phyloP scores from a whole-genome alignment of 2,797 vertebrate species.

The Pseudopleuronectes americanus region DNA sequence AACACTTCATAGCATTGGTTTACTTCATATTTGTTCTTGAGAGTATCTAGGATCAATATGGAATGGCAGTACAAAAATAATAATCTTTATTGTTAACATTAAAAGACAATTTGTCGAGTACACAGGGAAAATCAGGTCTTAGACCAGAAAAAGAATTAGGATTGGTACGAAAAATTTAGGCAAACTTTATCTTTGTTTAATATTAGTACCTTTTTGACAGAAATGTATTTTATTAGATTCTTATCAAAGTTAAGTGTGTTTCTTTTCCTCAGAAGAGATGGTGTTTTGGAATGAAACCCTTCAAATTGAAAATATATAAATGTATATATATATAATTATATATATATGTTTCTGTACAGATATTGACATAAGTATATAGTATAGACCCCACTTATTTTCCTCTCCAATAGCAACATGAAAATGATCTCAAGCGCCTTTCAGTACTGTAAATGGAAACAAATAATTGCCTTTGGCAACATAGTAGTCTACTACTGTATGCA shows the following conservation, averaged over 20 bases:
- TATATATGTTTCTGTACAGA: conserved; percentile 52
- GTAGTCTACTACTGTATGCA: conserved; percentile 84
- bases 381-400: conserved; percentile 61
- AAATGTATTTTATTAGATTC: conserved; percentile 69
- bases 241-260: conserved; percentile 15
- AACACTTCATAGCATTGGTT: not conserved
- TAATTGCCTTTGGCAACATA: conserved; percentile 87
- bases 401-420: conserved; percentile 79
- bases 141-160: conserved; percentile 12
- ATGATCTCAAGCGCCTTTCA: conserved; percentile 91
- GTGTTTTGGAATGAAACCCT: conserved; percentile 75
- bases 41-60: conserved; percentile 1
- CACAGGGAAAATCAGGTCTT: not conserved
- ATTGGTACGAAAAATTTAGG: conserved; percentile 11
- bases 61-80: conserved; percentile 11
- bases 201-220: conserved; percentile 60
- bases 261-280: conserved; percentile 37
- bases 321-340: conserved; percentile 23
- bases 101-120: not conserved
- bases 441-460: conserved; percentile 89
- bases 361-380: conserved; percentile 62
- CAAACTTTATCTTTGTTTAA: conserved; percentile 56
- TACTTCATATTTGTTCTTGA: conserved; percentile 10
- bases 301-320: conserved; percentile 48
- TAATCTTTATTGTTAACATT: not conserved